Percentiles rank a stretch among this genome's conserved stretches.
These are phyloP conservation scores for Bothrops jararaca DNA, from an alignment of 2,113 vertebrate species.

Conservation along the genomic window DNA sequence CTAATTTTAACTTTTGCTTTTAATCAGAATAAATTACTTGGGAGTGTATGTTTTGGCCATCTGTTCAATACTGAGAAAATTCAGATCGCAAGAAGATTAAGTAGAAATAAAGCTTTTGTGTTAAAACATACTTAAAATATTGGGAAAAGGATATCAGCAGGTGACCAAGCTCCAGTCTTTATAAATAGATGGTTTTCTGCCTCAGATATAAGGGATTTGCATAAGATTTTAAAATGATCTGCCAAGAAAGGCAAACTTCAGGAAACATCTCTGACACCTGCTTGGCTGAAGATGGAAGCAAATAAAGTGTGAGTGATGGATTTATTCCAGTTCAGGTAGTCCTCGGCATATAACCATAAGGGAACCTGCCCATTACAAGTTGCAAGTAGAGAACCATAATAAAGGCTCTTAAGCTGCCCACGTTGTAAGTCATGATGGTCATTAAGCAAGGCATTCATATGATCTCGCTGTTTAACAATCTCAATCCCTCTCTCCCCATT, in stretches of 20 bases:
- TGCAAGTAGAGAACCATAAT: background rate
- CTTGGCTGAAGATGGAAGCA: background rate
- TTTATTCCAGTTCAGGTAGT: background rate
- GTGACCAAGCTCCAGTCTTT: background rate
- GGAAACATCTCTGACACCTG: background rate
- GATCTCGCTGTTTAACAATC: background rate
- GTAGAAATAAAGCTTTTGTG: constrained; percentile 14
- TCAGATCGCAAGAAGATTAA: constrained; percentile 39
- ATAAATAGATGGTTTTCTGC: background rate
- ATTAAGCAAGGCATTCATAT: background rate
- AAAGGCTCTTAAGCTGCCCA: background rate
- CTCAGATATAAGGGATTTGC: background rate
- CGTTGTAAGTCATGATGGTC: background rate
- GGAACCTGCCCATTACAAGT: background rate
- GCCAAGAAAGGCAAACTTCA: background rate
- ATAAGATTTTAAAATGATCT: constrained; percentile 10
- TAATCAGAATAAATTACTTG: constrained; percentile 14
- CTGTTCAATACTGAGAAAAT: background rate
- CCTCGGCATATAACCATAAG: background rate
- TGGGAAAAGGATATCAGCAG: background rate
- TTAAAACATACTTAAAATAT: constrained; percentile 15
- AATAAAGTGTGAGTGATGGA: background rate
- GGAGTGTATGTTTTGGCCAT: constrained; percentile 15
- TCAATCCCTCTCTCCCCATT: background rate
- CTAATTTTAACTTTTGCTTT: background rate